Evolutionary conservation across 2,888 invertebrate species (phyloP).

Genomic region (Mesorhabditis spiculigera): DNA sequence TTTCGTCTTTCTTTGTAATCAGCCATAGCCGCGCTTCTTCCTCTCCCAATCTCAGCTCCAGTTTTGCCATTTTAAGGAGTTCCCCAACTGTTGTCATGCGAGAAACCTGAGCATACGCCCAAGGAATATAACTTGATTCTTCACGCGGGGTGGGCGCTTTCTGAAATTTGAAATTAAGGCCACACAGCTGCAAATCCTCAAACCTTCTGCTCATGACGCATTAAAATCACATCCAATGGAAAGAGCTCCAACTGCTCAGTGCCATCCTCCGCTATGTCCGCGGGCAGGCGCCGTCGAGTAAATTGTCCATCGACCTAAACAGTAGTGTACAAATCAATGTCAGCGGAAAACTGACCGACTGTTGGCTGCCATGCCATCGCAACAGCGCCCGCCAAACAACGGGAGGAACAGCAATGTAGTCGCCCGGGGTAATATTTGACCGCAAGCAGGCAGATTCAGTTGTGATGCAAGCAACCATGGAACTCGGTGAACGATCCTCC

Average conservation of each 20-base stretch:
- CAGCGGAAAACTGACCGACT: conserved; percentile 17
- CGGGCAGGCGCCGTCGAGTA: conserved; percentile 22
- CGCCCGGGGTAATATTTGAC: conserved; percentile 20
- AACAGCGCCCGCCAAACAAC: conserved; percentile 34
- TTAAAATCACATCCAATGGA: conserved; percentile 29
- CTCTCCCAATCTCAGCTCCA: conserved; percentile 27
- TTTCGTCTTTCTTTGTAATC: conserved; percentile 20
- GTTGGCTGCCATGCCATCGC: conserved; percentile 34
- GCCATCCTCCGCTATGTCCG: conserved; percentile 25
- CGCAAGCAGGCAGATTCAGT: conserved; percentile 33
- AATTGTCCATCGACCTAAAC: conserved; percentile 18
- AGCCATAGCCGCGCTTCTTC: conserved; percentile 34
- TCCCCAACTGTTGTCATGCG: conserved; percentile 30
- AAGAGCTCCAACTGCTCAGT: conserved; percentile 28
- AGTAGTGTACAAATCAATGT: not conserved
- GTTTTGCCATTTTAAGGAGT: conserved; percentile 24
- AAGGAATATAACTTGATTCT: conserved; percentile 17
- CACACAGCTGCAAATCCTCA: not conserved
- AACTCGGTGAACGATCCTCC: conserved; percentile 17
- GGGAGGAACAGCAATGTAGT: conserved; percentile 28
- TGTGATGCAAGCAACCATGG: conserved; percentile 33
- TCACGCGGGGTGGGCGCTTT: not conserved
- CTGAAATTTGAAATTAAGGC: not conserved
- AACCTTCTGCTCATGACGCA: conserved; percentile 31
- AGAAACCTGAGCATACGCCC: conserved; percentile 43